phyloP scores from a whole-genome alignment of 2,888 invertebrate genomes.

The Drosophila gaucha region DNA sequence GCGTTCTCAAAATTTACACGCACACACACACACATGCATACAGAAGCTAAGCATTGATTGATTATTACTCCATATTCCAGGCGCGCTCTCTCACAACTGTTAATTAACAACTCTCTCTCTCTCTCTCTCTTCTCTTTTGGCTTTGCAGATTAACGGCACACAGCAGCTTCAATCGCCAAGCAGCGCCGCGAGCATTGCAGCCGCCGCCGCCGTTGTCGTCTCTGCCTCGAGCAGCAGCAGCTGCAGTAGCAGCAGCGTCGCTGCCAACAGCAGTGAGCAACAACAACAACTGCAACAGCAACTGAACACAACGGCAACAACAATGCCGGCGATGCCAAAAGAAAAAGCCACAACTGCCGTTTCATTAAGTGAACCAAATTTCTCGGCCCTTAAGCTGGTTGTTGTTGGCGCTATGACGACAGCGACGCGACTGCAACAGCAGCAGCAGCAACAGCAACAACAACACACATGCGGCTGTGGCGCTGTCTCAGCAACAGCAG shows the following conservation, averaged over 20 bases:
- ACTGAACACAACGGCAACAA: constrained; percentile 56
- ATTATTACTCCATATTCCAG: constrained; percentile 16
- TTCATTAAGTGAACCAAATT: constrained; percentile 82
- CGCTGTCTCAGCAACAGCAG: constrained; percentile 40
- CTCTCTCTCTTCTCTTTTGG: background rate
- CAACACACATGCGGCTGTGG: constrained; percentile 53
- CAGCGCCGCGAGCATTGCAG: constrained; percentile 60
- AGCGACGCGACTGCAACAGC: constrained; percentile 50
- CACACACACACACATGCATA: constrained; percentile 2
- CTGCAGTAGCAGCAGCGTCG: constrained; percentile 62
- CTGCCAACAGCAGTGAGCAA: constrained; percentile 35
- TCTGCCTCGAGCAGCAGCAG: constrained; percentile 70
- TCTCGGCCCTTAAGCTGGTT: constrained; percentile 76
- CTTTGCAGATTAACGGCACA: constrained; percentile 69
- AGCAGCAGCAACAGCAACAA: constrained; percentile 63
- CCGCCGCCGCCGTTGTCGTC: constrained; percentile 59
- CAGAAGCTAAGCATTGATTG: constrained; percentile 14
- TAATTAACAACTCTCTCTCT: background rate
- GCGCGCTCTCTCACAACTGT: background rate
- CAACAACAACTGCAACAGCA: constrained; percentile 65
- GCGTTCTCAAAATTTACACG: constrained; percentile 44
- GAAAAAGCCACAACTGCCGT: constrained; percentile 83
- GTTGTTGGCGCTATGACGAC: constrained; percentile 61
- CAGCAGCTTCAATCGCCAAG: constrained; percentile 67
- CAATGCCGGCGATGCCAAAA: constrained; percentile 85